Base-by-base conservation (phyloP, 2,888 invertebrate genomes). In the Endomychus coccineus region DNA sequence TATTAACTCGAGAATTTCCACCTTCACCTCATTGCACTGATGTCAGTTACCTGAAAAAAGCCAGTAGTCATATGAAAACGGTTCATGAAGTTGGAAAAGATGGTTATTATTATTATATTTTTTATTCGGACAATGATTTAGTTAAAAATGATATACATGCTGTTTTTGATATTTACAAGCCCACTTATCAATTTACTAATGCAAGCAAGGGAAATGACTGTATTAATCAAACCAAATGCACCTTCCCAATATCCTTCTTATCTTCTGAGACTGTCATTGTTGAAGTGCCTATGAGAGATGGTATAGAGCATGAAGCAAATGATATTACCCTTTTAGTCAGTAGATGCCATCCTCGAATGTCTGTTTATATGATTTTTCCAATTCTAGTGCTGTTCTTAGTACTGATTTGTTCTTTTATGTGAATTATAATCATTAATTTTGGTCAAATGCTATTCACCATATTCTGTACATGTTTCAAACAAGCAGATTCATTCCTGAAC, bases 41-140 rank as follows among this genome's bases (percentile, higher is more conserved):
- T 61, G 75, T 82, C 0, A 74, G 75, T 49, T 82, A 80, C 51
- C 70, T 85, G 46, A 77, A 83, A 51, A 73, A 71, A 38, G 77
- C 77, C 4, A 37, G 33, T 17, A 30, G 16, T 24, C 80, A 80
- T 45, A 78, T 84, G 69, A 69, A 75, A 43, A 73, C 77, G 1
- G 74, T 73, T 38, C 85, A 88, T 52, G 76, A 83, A 46, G 80
- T 88, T 14, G 68, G 73, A 21, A 70, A 75, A 32, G 82, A 86
- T 58, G 88, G 87, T 4, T 88, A 88, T 65, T 89, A 88, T 61
- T 89, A 89, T 65, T 89, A 88, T 53, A 86, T 89, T 49, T 88
- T 89, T 65, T 88, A 87, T 57, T 87, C 85, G 52, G 86, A 89
- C 59, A 87, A 88, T 66, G 87, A 86, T 60, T 69, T 79, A 49